Conservation (phyloP, 2,888 invertebrate species). For the Scotopteryx bipunctaria region DNA sequence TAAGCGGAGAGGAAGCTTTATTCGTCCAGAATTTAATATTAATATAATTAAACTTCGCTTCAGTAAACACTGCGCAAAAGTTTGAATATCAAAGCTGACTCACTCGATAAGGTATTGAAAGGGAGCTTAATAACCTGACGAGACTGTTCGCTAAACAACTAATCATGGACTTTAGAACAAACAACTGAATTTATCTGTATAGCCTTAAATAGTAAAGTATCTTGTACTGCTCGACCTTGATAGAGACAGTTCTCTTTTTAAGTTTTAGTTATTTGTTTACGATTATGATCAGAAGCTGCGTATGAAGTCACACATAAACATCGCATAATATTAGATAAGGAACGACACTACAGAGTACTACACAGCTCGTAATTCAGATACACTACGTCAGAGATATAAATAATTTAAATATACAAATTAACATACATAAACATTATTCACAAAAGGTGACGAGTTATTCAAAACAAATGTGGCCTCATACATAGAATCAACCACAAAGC, state of each 20-base stretch:
- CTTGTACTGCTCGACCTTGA: conserved; percentile 6
- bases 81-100: conserved; percentile 21
- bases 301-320: no score
- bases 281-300: no score
- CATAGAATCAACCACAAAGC: no score
- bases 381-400: conserved; percentile 1
- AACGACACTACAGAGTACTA: conserved; percentile 3
- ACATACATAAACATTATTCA: no score
- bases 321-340: conserved; percentile 13
- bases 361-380: background rate
- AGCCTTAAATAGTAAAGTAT: background rate
- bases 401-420: no score
- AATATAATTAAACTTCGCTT: conserved; percentile 25
- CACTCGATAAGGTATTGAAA: conserved; percentile 22
- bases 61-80: conserved; percentile 21
- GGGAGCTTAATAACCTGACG: conserved; percentile 6
- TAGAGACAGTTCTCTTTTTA: conserved; percentile 1
- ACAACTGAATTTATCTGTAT: conserved; percentile 8
- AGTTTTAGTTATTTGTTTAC: background rate
- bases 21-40: conserved; percentile 19
- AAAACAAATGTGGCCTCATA: no score
- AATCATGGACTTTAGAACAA: conserved; percentile 17
- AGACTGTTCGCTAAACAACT: conserved; percentile 4
- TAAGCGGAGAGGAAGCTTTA: conserved; percentile 20
- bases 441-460: no score